These are phyloP conservation scores for Anguilla rostrata DNA, from an alignment of 2,113 vertebrate genomes.

Conservation along the genomic window DNA sequence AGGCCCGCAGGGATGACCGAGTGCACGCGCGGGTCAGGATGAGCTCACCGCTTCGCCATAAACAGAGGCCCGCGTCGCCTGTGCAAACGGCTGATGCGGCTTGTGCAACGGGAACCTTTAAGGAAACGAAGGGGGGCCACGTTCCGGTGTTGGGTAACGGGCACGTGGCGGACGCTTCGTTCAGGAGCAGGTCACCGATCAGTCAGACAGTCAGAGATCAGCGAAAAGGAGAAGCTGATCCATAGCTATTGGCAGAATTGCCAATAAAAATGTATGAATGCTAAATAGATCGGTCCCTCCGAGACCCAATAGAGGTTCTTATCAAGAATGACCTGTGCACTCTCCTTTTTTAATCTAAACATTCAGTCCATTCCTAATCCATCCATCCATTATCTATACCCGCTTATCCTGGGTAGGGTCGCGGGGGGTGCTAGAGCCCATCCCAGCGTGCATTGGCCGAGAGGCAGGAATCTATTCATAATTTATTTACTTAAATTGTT, in stretches of 20 bases:
- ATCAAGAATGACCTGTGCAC: no score
- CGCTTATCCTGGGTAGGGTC: no score
- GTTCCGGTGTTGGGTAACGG: neutral
- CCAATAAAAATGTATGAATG: no score
- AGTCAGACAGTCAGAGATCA: neutral
- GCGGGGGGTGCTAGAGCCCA: no score
- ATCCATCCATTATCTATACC: no score
- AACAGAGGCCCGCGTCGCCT: neutral
- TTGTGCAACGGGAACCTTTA: neutral
- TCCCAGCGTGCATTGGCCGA: no score
- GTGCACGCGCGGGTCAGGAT: neutral
- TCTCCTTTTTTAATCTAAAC: no score
- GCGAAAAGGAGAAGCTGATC: neutral
- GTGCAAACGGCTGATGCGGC: neutral
- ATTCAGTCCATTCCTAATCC: no score
- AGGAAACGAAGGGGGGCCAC: neutral
- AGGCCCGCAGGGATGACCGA: neutral
- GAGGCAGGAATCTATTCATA: no score
- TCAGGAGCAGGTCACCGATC: neutral
- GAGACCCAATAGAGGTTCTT: neutral
- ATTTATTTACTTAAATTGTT: no score
- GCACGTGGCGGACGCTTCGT: no score
- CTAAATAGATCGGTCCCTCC: neutral
- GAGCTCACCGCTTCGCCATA: neutral
- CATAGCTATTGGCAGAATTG: neutral